Conservation (phyloP, 2,113 vertebrate species). For the Saccopteryx leptura region DNA sequence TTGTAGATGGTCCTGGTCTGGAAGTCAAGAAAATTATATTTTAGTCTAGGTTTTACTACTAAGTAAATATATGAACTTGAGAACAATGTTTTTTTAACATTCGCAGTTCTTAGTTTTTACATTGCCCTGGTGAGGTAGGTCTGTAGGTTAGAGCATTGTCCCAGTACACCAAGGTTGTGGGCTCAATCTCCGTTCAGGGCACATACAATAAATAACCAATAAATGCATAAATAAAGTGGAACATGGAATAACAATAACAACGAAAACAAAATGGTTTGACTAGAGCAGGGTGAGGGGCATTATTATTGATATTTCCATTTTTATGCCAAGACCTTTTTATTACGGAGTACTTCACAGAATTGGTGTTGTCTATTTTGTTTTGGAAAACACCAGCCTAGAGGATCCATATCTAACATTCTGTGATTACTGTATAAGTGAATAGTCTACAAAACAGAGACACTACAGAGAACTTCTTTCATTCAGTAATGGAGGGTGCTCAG, state of each 20-base stretch:
- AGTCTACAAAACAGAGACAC: neutral
- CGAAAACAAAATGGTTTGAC: conserved; percentile 17
- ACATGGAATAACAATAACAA: too few species aligned
- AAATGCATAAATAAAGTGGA: too few species aligned
- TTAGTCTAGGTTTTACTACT: neutral
- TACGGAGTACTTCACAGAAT: neutral
- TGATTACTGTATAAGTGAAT: neutral
- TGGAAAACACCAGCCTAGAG: neutral
- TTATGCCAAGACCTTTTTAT: neutral
- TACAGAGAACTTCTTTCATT: neutral
- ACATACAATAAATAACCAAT: too few species aligned
- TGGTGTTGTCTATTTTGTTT: neutral
- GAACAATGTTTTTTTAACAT: neutral
- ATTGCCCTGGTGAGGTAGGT: too few species aligned
- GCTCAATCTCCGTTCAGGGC: too few species aligned
- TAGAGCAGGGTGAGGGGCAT: neutral
- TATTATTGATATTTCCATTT: conserved; percentile 40
- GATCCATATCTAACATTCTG: neutral
- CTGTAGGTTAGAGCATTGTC: too few species aligned
- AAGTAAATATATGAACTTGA: neutral
- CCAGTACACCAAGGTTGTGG: too few species aligned
- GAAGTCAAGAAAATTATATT: neutral
- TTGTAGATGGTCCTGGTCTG: neutral
- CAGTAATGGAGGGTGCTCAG: neutral
- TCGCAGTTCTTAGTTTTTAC: neutral